Base-by-base conservation (phyloP, 2,888 invertebrate genomes). In the Papilio elwesi region DNA sequence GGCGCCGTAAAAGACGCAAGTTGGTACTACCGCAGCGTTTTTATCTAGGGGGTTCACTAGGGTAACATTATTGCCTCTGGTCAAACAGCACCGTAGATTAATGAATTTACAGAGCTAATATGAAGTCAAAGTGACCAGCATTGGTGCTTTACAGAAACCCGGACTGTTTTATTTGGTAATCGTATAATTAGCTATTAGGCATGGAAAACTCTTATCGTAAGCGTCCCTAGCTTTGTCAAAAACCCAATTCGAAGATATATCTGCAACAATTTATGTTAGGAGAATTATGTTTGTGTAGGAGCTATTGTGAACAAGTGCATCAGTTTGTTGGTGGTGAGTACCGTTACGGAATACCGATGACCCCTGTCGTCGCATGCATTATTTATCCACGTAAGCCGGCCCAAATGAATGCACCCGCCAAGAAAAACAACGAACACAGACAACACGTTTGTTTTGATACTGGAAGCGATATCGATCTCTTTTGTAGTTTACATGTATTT, bases 321-420 rank as follows among this genome's bases (percentile, higher is more conserved):
- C 38, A 52, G 63, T 59, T 68, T 15, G 72, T 69, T 51, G 68
- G 64, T 81, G 80, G 84, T 80, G 82, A 79, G 78, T 81, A 84
- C 86, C 76, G 83, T 79, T 81, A 83, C 79, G 77, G 92, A 91
- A 91, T 92, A 90, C 90, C 87, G 89, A 92, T 92, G 88, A 83
- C 89, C 88, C 90, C 87, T 83, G 82, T 78, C 76, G 84, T 81
- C 80, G 82, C 85, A 92, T 93, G 92, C 92, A 93, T 93, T 92
- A 93, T 93, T 90, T 90, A 92, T 92, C 82, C 82, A 78, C 83
- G 88, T 90, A 91, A 92, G 89, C 87, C 90, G 87, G 83, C 85
- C 87, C 85, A 91, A 91, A 91, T 90, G 90, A 92, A 93, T 92
- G 92, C 92, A 92, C 85, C 87, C 80, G 79, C 80, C 78, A 85